Percentiles rank a stretch among this genome's conserved stretches.
Conservation (phyloP, 1,140 invertebrate species). For the Hylyphantes graminicola region DNA sequence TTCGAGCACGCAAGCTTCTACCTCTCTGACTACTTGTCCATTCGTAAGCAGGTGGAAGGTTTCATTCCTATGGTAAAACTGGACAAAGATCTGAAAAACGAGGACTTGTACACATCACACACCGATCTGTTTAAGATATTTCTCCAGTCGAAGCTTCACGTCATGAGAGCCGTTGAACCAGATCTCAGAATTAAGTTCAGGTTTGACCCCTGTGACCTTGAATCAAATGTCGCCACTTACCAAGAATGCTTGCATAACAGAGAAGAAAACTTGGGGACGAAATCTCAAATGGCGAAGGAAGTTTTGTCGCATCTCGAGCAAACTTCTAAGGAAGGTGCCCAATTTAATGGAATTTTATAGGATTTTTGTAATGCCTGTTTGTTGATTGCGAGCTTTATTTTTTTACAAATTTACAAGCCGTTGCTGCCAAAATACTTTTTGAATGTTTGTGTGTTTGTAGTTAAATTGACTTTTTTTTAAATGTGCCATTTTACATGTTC, state of each 20-base stretch:
- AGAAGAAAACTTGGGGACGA: constrained; percentile 66
- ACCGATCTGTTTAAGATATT: constrained; percentile 76
- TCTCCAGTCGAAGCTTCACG: constrained; percentile 73
- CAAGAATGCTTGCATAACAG: constrained; percentile 65
- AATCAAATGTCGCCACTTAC: constrained; percentile 61
- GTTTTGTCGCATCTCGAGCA: constrained; percentile 63
- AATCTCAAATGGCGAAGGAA: constrained; percentile 67
- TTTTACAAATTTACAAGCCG: constrained; percentile 55
- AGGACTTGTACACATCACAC: constrained; percentile 57
- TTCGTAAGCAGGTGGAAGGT: constrained; percentile 74
- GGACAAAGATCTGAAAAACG: constrained; percentile 74
- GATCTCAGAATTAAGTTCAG: constrained; percentile 74
- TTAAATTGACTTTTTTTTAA: constrained; percentile 5
- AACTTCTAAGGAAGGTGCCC: constrained; percentile 32
- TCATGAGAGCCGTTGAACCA: constrained; percentile 80
- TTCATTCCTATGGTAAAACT: constrained; percentile 74
- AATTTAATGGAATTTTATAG: constrained; percentile 55
- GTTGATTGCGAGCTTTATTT: constrained; percentile 39
- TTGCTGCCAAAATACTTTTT: constrained; percentile 49
- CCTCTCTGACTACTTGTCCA: constrained; percentile 79
- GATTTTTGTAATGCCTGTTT: constrained; percentile 11
- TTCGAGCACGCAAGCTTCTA: constrained; percentile 84
- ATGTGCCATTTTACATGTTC: constrained; percentile 22
- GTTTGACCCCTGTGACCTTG: constrained; percentile 66
- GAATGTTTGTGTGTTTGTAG: constrained; percentile 16